Evolutionary conservation across 2,113 vertebrate genomes (phyloP).

Genomic region (Ifrita kowaldi): DNA sequence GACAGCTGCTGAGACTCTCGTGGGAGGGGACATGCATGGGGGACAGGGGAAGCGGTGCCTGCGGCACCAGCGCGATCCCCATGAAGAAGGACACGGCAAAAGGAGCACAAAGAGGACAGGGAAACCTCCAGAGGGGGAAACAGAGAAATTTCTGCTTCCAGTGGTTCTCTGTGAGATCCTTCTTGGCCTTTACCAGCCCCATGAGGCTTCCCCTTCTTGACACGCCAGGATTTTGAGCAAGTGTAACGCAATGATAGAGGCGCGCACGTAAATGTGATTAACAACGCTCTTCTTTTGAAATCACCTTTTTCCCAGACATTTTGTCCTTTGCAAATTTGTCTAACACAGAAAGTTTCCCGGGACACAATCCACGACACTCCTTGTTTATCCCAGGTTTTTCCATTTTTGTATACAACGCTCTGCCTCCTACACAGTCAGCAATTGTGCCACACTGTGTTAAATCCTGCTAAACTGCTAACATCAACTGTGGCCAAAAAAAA

Average conservation of each 20-base stretch:
- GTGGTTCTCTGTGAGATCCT: not conserved
- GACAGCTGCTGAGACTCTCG: not conserved
- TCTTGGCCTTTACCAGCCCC: not conserved
- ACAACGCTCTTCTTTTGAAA: not conserved
- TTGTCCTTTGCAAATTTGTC: not conserved
- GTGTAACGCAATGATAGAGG: fast-evolving
- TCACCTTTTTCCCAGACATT: not conserved
- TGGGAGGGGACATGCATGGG: not conserved
- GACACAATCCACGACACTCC: not conserved
- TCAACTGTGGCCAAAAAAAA: not conserved
- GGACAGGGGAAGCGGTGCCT: fast-evolving
- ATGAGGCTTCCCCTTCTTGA: not conserved
- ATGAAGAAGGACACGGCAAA: fast-evolving
- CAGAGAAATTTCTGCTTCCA: not conserved
- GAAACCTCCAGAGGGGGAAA: not conserved
- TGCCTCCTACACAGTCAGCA: not conserved
- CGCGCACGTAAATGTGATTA: fast-evolving
- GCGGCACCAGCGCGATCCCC: fast-evolving
- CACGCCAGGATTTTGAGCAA: fast-evolving
- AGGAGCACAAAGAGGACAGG: fast-evolving
- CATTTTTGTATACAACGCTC: not conserved
- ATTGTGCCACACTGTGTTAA: not conserved
- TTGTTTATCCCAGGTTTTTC: not conserved
- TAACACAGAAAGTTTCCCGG: not conserved
- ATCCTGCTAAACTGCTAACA: not conserved